Evolutionary conservation across 2,888 invertebrate genomes (phyloP), one percentile per base, ranked within the genome.

Genomic region (Ophioninae sp.): DNA sequence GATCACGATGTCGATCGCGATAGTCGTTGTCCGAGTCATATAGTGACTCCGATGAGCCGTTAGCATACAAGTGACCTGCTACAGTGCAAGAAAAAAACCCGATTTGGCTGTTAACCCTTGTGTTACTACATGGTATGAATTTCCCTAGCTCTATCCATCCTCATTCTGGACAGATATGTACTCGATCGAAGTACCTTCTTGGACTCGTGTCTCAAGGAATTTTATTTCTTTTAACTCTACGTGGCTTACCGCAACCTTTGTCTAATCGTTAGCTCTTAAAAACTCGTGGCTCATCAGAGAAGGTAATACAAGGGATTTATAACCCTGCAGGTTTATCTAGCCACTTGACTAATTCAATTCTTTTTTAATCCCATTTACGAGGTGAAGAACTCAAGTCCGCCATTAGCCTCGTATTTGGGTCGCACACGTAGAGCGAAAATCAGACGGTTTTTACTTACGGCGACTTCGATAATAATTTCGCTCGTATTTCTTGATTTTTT

Each of bases 1-100:
- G 57, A 56, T 57, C 56, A 56, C 72, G 72, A 61, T 72, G 59
- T 61, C 61, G 72, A 72, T 72, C 41, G 13, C 59, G 41, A 72
- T 72, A 61, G 20, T 61, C 17, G 39, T 17, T 72, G 72, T 72
- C 59, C 57, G 41, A 59, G 21, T 70, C 30, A 20, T 61, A 41
- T 59, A 41, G 21, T 59, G 59, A 72, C 59, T 61, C 61, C 37
- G 72, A 72, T 61, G 59, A 59, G 21, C 41, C 59, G 5, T 17
- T 41, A 20, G 72, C 39, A 72, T 59, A 21, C 41, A 21, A 41
- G 39, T 17, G 59, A 39, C 72, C 72, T 72, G 72, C 59, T 41
- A 61, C 57, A 72, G 41, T 41, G 39, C 21, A 72, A 61, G 17
- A 59, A 21, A 17, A 56, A 21, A 21, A 21, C 72, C 6, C 17